Evolutionary conservation across 2,113 vertebrate genomes (phyloP).

Genomic region (Vireo altiloquus): DNA sequence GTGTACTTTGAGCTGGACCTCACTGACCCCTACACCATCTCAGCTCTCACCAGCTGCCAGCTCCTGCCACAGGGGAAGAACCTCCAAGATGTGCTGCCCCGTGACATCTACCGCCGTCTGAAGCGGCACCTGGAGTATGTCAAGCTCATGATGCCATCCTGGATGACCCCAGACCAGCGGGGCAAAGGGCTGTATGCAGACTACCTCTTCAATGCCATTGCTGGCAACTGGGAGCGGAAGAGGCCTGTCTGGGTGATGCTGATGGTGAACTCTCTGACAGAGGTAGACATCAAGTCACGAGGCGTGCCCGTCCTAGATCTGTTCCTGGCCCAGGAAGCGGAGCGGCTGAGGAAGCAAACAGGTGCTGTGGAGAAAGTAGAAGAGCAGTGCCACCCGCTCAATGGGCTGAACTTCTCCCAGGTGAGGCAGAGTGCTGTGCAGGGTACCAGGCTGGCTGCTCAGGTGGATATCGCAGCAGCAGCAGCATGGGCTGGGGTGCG

Average conservation of each 20-base stretch:
- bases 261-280: conserved; percentile 88
- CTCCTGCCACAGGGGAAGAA: conserved; percentile 83
- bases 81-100: conserved; percentile 84
- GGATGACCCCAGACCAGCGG: conserved; percentile 88
- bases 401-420: conserved; percentile 91
- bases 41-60: conserved; percentile 84
- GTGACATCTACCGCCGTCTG: conserved; percentile 80
- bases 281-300: conserved; percentile 83
- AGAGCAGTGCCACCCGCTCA: conserved; percentile 88
- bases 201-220: conserved; percentile 90
- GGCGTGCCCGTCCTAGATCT: conserved; percentile 85
- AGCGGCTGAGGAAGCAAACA: conserved; percentile 83
- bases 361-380: conserved; percentile 90
- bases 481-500: rapidly evolving
- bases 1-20: conserved; percentile 90
- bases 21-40: conserved; percentile 84
- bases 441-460: neutral
- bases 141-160: conserved; percentile 87
- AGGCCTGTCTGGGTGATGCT: conserved; percentile 90
- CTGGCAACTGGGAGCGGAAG: conserved; percentile 88
- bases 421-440: conserved; percentile 57
- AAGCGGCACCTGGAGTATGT: conserved; percentile 86
- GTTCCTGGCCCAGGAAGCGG: conserved; percentile 88
- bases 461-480: neutral
- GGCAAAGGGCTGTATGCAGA: conserved; percentile 87